phyloP scores from a whole-genome alignment of 2,888 invertebrate genomes.

The Melanostoma scalare region DNA sequence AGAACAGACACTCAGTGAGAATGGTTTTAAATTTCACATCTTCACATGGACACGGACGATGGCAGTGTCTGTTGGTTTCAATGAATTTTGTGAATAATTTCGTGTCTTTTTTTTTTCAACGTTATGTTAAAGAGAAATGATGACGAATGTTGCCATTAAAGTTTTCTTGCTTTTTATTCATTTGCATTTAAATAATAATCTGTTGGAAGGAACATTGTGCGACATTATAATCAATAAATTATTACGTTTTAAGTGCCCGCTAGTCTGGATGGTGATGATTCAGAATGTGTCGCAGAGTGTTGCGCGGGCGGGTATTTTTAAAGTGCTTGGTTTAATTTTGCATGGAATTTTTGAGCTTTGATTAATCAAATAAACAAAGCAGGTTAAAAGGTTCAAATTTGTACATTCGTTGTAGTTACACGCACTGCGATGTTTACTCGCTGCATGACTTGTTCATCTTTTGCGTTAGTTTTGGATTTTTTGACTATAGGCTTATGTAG shows the following conservation, averaged over 20 bases:
- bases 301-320: too few species aligned
- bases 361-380: too few species aligned
- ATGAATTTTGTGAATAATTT: not conserved
- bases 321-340: too few species aligned
- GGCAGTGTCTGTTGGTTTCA: slow-evolving; percentile 2
- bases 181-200: slow-evolving; percentile 20
- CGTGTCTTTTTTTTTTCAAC: not conserved
- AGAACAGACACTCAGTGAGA: not conserved
- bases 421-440: too few species aligned
- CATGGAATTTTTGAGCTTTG: too few species aligned
- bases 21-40: not conserved
- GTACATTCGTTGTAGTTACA: too few species aligned
- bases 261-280: not conserved
- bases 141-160: slow-evolving; percentile 19
- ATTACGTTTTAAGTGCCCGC: slow-evolving; percentile 30
- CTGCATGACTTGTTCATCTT: too few species aligned
- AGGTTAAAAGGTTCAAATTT: too few species aligned
- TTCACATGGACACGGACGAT: not conserved
- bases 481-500: too few species aligned
- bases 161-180: not conserved
- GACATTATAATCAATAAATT: slow-evolving; percentile 33
- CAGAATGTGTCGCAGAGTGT: too few species aligned
- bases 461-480: too few species aligned
- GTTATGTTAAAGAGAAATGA: slow-evolving; percentile 27
- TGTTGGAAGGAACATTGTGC: slow-evolving; percentile 8